Base-by-base conservation (phyloP, 2,113 vertebrate species). In the Charadrius vociferus region DNA sequence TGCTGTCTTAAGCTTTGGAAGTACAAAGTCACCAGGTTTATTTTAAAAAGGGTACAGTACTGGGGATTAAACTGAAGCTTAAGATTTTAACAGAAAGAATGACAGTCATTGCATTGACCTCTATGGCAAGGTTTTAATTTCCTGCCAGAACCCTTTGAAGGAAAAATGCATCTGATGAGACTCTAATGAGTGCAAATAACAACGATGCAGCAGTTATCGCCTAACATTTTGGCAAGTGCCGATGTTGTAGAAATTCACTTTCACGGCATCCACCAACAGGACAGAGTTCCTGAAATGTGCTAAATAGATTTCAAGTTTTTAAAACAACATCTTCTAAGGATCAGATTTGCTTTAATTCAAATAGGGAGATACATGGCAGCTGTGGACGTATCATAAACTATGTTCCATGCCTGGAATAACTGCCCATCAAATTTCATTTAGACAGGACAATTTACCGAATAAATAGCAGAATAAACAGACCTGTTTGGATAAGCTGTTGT, bases 391-490 rank as follows among this genome's bases (percentile, higher is more conserved):
- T 1, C 23, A 14, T 3, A 14, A 36, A 8, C 58, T 47, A 22
- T 17, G 30, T 23, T 70, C 45, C 27, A 1, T 30, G 61, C 24
- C 74, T 0, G 1, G 58, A 22, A 81, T 36, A 61, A 11, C 47
- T 87, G 84, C 92, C 87, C 90, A 84, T 62, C 92, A 10, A 19
- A 66, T 61, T 58, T 23, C 88, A 34, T 19, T 47, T 2, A 5
- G 78, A 36, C 92, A 37, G 65, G 43, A n/a, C 85, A 71, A 95
- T 95, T 92, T n/a, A 4, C 6, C 7, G 65, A 58, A 55, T 29
- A 56, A 93, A 95, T 6, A 55, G 90, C 95, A 93, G 78, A 41
- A 87, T 56, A 94, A 90, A 87, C 62, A 79, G 88, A 75, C 37
- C 23, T 94, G 70, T 75, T 87, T 72, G 88, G 75, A 79, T 81